phyloP scores from a whole-genome alignment of 2,888 invertebrate species.

The Lapara coniferarum region DNA sequence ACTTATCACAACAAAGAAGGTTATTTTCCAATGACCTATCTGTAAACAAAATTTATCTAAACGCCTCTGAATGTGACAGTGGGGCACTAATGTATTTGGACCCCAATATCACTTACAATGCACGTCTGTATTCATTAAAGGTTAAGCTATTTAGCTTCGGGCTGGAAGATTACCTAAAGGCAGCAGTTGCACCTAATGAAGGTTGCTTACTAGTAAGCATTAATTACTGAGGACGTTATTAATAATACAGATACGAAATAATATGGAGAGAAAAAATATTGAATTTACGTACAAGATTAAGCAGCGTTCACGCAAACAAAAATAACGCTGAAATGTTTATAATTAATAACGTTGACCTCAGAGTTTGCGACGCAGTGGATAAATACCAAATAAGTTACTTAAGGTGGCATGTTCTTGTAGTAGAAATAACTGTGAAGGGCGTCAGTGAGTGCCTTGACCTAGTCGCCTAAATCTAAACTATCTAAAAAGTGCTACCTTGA shows the following conservation, averaged over 20 bases:
- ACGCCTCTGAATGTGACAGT: neutral
- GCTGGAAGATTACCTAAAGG: conserved; percentile 27
- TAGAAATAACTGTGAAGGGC: neutral
- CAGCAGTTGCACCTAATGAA: conserved; percentile 36
- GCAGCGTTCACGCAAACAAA: neutral
- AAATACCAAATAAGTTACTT: neutral
- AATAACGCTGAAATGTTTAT: neutral
- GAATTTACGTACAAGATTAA: neutral
- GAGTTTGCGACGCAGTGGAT: neutral
- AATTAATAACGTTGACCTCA: neutral
- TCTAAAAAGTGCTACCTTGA: neutral
- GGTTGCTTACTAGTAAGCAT: conserved; percentile 31
- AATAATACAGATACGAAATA: neutral
- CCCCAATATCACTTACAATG: conserved; percentile 4
- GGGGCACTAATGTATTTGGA: neutral
- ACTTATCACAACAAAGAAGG: neutral
- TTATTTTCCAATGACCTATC: neutral
- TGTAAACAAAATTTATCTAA: neutral
- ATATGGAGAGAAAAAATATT: neutral
- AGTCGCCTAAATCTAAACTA: neutral
- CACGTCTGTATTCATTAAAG: conserved; percentile 3
- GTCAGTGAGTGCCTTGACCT: neutral
- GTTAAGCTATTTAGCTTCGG: neutral
- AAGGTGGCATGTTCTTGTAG: neutral
- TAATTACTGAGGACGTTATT: neutral